phyloP scores from a whole-genome alignment of 2,888 invertebrate species.

The Onthophagus sagittarius region DNA sequence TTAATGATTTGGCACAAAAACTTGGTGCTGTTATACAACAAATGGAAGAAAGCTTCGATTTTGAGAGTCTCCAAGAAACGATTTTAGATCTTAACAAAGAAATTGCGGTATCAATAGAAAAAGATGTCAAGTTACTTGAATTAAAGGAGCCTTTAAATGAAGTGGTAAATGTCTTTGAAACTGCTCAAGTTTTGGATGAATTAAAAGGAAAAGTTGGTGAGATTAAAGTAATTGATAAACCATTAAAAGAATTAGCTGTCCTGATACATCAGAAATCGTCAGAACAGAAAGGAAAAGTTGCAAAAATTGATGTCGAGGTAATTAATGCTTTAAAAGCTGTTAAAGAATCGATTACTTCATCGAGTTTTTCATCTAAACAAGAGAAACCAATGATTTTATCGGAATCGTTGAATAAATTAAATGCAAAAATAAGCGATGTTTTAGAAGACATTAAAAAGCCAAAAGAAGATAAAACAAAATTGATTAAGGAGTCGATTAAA shows the following conservation, averaged over 20 bases:
- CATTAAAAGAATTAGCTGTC: slow-evolving; percentile 8
- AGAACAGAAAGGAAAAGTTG: neutral
- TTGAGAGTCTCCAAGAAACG: neutral
- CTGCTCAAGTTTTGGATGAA: neutral
- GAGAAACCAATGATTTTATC: neutral
- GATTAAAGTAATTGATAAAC: neutral
- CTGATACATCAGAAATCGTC: neutral
- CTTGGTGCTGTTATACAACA: slow-evolving; percentile 17
- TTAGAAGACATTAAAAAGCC: slow-evolving; percentile 7
- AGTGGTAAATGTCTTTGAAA: slow-evolving; percentile 3
- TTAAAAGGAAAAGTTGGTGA: neutral
- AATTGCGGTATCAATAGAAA: neutral
- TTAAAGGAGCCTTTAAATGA: slow-evolving; percentile 15
- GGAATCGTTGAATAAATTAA: slow-evolving; percentile 19
- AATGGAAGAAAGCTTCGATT: neutral
- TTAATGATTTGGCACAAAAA: slow-evolving; percentile 23
- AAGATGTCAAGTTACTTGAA: slow-evolving; percentile 20
- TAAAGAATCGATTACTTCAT: slow-evolving; percentile 2
- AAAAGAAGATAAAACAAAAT: neutral
- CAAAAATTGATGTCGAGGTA: neutral
- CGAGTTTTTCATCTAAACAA: neutral
- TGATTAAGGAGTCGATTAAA: neutral
- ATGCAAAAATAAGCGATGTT: slow-evolving; percentile 1
- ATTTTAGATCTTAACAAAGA: neutral
- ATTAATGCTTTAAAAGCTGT: slow-evolving; percentile 7